Conservation (phyloP, 2,888 invertebrate species). For the Chorisops tibialis region DNA sequence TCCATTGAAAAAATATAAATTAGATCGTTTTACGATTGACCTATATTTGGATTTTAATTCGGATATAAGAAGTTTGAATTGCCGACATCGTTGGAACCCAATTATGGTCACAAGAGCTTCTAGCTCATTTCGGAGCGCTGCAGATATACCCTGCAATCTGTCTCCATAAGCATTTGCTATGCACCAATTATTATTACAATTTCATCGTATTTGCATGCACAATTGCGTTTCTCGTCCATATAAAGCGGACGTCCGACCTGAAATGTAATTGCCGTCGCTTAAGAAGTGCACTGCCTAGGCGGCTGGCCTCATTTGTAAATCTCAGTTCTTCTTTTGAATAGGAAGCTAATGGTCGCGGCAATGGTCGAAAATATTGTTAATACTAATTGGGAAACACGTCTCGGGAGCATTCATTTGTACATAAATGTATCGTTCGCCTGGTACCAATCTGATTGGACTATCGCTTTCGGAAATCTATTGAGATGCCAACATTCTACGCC, state of each 20-base stretch:
- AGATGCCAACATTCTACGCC: constrained; percentile 20
- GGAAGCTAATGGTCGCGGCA: not conserved
- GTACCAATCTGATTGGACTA: constrained; percentile 4
- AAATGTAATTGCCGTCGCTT: constrained; percentile 17
- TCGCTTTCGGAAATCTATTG: constrained; percentile 21
- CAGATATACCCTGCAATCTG: no score
- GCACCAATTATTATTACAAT: constrained; percentile 25
- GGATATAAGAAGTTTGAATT: no score
- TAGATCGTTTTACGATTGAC: no score
- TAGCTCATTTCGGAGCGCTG: no score
- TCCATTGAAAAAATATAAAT: no score
- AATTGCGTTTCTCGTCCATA: constrained; percentile 15
- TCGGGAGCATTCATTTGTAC: constrained; percentile 7
- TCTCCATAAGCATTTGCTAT: not conserved
- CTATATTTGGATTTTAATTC: no score
- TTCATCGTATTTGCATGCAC: constrained; percentile 18
- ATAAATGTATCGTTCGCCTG: not conserved
- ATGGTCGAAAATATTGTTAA: constrained; percentile 17
- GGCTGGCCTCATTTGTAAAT: constrained; percentile 20
- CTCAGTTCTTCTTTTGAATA: constrained; percentile 2
- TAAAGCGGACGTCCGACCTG: constrained; percentile 25
- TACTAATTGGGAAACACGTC: constrained; percentile 26
- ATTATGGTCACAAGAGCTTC: no score
- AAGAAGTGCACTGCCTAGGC: not conserved
- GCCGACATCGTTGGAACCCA: no score